Conservation (phyloP, 2,113 vertebrate genomes). For the Chaenocephalus aceratus region DNA sequence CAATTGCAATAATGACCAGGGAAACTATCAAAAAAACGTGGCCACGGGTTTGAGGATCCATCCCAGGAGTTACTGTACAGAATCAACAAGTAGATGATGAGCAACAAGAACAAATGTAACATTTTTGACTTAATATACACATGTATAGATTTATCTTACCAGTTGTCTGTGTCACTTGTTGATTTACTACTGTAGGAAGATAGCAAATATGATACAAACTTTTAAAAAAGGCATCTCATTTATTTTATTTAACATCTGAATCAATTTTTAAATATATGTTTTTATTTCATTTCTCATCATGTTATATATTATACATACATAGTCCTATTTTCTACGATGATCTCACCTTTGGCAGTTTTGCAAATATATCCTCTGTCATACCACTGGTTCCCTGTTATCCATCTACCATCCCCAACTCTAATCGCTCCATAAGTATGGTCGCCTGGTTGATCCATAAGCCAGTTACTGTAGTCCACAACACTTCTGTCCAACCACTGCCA, state of each 20-base stretch:
- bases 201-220: neutral
- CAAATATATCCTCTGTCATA: constrained; percentile 84
- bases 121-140: neutral
- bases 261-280: no score
- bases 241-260: neutral
- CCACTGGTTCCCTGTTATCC: constrained; percentile 78
- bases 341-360: constrained; percentile 90
- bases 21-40: constrained; percentile 40
- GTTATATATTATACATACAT: no score
- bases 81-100: constrained; percentile 10
- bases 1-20: neutral
- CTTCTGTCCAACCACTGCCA: constrained; percentile 89
- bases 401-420: constrained; percentile 74
- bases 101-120: neutral
- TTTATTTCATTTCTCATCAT: neutral
- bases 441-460: constrained; percentile 75
- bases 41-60: constrained; percentile 31
- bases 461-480: constrained; percentile 87
- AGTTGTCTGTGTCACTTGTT: fast-evolving
- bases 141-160: constrained; percentile 30
- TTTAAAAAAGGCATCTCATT: neutral
- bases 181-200: neutral
- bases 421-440: constrained; percentile 51
- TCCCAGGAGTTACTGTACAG: neutral
- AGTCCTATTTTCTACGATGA: neutral